Percentiles rank a stretch among this genome's conserved stretches.
phyloP scores from a whole-genome alignment of 2,797 vertebrate species.

The Neoniphon sammara region DNA sequence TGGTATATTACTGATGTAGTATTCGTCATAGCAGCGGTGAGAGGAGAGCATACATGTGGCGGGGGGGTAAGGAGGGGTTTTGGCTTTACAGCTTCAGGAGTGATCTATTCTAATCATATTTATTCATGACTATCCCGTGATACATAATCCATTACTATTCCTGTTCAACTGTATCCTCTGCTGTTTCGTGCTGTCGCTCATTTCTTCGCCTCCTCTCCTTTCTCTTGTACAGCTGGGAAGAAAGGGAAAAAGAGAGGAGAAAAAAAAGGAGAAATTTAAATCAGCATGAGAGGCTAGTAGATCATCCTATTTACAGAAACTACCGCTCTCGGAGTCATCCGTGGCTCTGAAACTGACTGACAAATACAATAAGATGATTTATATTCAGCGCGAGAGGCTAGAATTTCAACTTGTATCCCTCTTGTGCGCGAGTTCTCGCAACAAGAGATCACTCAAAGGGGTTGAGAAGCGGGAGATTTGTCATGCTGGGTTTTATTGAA shows the following conservation, averaged over 20 bases:
- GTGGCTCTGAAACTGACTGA: constrained; percentile 39
- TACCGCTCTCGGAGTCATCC: constrained; percentile 23
- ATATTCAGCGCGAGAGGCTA: constrained; percentile 35
- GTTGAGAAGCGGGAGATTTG: constrained; percentile 49
- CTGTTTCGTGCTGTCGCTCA: constrained; percentile 65
- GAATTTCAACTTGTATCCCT: neutral
- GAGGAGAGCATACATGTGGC: constrained; percentile 41
- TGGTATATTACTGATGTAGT: constrained; percentile 56
- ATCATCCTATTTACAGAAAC: constrained; percentile 50
- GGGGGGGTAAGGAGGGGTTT: neutral
- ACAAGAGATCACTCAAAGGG: constrained; percentile 32
- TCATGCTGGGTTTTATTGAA: constrained; percentile 49
- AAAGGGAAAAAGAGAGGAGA: constrained; percentile 20
- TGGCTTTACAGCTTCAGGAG: constrained; percentile 61
- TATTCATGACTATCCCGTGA: constrained; percentile 76
- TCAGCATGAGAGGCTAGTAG: constrained; percentile 46
- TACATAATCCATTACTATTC: constrained; percentile 73
- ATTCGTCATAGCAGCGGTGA: constrained; percentile 58
- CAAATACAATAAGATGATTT: constrained; percentile 52
- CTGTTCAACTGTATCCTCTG: constrained; percentile 68
- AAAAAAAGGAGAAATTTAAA: constrained; percentile 48
- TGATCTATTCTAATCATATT: constrained; percentile 79
- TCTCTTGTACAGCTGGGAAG: constrained; percentile 75
- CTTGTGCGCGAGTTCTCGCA: constrained; percentile 7
- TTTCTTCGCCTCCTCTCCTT: constrained; percentile 75